Evolutionary conservation across 2,888 invertebrate species (phyloP), one percentile per base, ranked within the genome.

Genomic region (Lampropteryx suffumata): DNA sequence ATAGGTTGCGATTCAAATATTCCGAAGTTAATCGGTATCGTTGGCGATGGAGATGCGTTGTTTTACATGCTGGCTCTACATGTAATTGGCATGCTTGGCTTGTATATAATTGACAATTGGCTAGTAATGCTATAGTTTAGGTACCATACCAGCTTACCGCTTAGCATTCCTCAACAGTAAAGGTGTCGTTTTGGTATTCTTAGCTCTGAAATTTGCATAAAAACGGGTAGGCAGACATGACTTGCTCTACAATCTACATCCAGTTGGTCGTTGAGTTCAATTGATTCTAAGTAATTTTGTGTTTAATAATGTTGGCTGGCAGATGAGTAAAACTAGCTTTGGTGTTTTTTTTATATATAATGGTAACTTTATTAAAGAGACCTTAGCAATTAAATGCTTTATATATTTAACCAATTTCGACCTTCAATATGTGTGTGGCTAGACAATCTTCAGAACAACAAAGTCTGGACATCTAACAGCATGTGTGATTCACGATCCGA

Each of bases 401-500:
- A 29, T 39, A 12, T 14, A 29, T 39, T 33, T 44, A 34, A 34
- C 50, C 39, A 28, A 34, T 30, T n/a, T 13, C 43, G 42, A 42
- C 47, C 47, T 53, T 44, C 40, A 35, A 54, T 57, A 62, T 63
- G 60, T 63, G 50, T 64, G 60, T 70, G 13, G 69, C 76, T 79
- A 84, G 82, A 81, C 82, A 62, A 59, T 61, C 77, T 76, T 73
- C 67, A 63, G 70, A 73, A 71, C 64, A 76, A 63, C 63, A 71
- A 59, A 69, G 71, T 73, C 81, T 79, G 76, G 75, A 75, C 78
- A 78, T 73, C 76, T 79, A 82, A 77, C 70, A 78, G 68, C 83
- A 53, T 84, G 79, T 83, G 79, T 90, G 90, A 90, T 84, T 88
- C 90, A 90, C 75, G 73, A 71, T 73, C 73, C 76, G 88, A 85